Conservation (phyloP, 2,888 invertebrate genomes). For the Aspidapion aeneum region DNA sequence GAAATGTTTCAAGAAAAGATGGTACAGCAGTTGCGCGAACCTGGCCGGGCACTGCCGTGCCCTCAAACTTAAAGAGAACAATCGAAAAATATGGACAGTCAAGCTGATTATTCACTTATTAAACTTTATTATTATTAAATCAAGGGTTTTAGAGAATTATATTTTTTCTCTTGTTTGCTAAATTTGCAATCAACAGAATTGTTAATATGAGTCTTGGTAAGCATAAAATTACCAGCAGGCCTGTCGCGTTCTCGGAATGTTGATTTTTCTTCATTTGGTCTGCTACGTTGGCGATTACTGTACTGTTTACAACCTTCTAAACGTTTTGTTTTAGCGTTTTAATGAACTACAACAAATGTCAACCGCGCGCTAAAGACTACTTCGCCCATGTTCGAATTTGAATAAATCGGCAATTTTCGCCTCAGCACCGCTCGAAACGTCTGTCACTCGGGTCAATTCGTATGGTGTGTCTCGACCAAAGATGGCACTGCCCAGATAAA, state of each 20-base stretch:
- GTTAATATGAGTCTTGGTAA: not conserved
- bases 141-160: too few species aligned
- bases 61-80: too few species aligned
- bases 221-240: not conserved
- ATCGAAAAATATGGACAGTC: too few species aligned
- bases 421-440: not conserved
- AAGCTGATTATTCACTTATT: too few species aligned
- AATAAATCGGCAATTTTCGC: constrained; percentile 22
- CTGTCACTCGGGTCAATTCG: not conserved
- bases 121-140: too few species aligned
- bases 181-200: not conserved
- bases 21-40: too few species aligned
- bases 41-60: too few species aligned
- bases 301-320: not conserved
- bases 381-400: constrained; percentile 20
- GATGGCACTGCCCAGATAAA: not conserved
- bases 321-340: not conserved
- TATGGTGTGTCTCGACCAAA: too few species aligned
- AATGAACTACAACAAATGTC: not conserved
- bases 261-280: not conserved
- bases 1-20: too few species aligned
- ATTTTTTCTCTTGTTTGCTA: too few species aligned
- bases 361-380: constrained; percentile 19
- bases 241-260: not conserved
- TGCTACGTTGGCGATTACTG: not conserved